Evolutionary conservation across 2,113 vertebrate genomes (phyloP).

Genomic region (Thermophis baileyi): DNA sequence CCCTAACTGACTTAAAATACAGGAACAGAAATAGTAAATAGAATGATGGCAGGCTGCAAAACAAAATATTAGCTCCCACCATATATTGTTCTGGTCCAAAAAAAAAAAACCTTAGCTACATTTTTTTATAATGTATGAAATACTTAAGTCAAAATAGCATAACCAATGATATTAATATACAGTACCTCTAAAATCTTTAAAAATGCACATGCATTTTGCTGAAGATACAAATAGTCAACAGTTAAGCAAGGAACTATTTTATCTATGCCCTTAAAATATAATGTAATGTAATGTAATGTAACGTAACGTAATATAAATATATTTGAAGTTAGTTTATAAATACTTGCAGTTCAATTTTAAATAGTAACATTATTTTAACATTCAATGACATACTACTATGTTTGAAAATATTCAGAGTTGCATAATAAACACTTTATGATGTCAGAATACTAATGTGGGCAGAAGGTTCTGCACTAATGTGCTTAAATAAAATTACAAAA

Average conservation of each 20-base stretch:
- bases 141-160: neutral
- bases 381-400: neutral
- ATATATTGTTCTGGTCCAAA: neutral
- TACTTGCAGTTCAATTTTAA: neutral
- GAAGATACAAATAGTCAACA: neutral
- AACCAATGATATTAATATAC: neutral
- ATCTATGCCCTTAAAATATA: neutral
- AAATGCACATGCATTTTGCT: neutral
- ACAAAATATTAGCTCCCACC: neutral
- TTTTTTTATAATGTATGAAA: neutral
- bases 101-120: neutral
- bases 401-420: neutral
- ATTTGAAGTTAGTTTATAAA: neutral
- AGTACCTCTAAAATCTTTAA: neutral
- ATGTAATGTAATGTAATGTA: too few relatives aligned
- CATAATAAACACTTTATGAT: neutral
- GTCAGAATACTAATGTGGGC: neutral
- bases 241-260: neutral
- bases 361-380: neutral
- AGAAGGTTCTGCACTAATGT: neutral
- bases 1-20: neutral
- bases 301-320: too few relatives aligned
- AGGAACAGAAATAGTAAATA: neutral
- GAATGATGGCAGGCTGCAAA: neutral
- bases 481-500: neutral